phyloP scores from a whole-genome alignment of 2,797 vertebrate species.

The Enteromius argenteus region DNA sequence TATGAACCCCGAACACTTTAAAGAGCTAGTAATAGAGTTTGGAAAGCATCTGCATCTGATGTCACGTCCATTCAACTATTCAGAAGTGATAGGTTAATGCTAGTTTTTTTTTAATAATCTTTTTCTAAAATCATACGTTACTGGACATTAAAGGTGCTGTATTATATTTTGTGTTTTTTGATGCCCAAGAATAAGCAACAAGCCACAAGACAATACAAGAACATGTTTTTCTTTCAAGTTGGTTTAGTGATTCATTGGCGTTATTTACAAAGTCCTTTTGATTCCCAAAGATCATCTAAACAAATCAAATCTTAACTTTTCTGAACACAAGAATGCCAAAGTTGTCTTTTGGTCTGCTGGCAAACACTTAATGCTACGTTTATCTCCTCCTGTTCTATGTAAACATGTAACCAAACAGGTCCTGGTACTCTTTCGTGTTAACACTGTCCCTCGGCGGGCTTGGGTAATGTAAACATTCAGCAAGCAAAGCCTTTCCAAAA shows the following conservation, averaged over 20 bases:
- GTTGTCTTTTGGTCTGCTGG: not conserved
- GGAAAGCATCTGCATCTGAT: not conserved
- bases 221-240: not conserved
- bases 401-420: slow-evolving; percentile 34
- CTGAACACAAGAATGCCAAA: not conserved
- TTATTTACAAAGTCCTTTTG: not conserved
- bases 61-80: not conserved
- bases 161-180: not conserved
- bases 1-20: no score
- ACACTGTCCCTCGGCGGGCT: slow-evolving; percentile 3
- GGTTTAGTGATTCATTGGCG: slow-evolving; percentile 20
- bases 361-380: slow-evolving; percentile 5
- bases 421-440: slow-evolving; percentile 12
- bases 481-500: slow-evolving; percentile 37
- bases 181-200: not conserved
- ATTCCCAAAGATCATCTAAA: not conserved
- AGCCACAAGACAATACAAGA: not conserved
- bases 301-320: not conserved
- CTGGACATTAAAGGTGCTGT: slow-evolving; percentile 30
- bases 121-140: slow-evolving; percentile 5
- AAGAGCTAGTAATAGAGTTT: not conserved
- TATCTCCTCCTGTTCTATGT: not conserved
- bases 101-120: not conserved
- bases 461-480: slow-evolving; percentile 53
- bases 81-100: not conserved